A percentile compares a stretch with the other conserved stretches of the same genome.
Evolutionary conservation across 1,140 invertebrate species (phyloP).

Genomic region (Macrobrachium rosenbergii): DNA sequence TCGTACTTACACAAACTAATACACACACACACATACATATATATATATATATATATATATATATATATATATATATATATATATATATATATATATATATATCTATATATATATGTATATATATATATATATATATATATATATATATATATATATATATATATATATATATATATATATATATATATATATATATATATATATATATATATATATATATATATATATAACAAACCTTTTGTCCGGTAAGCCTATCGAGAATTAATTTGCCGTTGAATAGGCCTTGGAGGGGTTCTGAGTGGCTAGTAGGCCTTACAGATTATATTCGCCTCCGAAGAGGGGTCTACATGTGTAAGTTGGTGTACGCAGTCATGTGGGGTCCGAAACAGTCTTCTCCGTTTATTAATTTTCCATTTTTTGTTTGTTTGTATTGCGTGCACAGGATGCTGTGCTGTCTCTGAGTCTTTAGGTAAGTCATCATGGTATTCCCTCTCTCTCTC

Average conservation of each 20-base stretch:
- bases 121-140: slow-evolving; percentile 6
- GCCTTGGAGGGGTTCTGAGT: background rate
- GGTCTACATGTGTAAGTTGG: no score
- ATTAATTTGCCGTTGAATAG: slow-evolving; percentile 55
- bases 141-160: slow-evolving; percentile 22
- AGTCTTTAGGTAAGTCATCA: no score
- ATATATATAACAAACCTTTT: background rate
- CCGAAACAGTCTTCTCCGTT: no score
- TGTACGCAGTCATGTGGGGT: no score
- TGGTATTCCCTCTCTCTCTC: no score
- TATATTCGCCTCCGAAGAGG: no score
- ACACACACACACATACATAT: background rate
- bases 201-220: slow-evolving; percentile 11
- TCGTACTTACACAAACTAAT: background rate
- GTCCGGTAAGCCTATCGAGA: slow-evolving; percentile 41
- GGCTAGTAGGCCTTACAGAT: slow-evolving; percentile 9
- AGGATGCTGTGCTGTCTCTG: no score
- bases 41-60: slow-evolving; percentile 27
- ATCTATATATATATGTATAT: background rate
- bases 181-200: background rate
- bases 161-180: slow-evolving; percentile 21
- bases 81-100: slow-evolving; percentile 8
- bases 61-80: slow-evolving; percentile 6
- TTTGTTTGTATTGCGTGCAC: no score
- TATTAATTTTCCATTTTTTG: no score